Evolutionary conservation across 1,140 invertebrate genomes (phyloP).

Genomic region (Dreissena rostriformis): DNA sequence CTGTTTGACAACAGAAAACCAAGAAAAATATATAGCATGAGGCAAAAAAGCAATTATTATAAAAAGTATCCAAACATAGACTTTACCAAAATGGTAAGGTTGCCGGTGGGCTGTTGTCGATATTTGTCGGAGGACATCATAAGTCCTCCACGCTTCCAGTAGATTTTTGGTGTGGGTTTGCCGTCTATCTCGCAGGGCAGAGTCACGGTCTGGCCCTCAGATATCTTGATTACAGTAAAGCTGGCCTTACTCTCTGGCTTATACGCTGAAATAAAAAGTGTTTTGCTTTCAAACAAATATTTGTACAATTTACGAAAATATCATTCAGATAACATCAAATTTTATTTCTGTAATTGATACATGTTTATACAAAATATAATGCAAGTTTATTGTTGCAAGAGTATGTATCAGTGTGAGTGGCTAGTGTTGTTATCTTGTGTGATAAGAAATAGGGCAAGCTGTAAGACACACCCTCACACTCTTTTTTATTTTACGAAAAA

Average conservation of each 20-base stretch:
- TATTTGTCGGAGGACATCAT: conserved; percentile 54
- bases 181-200: conserved; percentile 68
- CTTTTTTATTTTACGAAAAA: too few relatives aligned
- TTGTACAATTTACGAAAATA: background rate
- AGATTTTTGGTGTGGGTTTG: conserved; percentile 69
- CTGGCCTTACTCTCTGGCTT: conserved; percentile 46
- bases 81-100: conserved; percentile 62
- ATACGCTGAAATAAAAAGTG: conserved; percentile 23
- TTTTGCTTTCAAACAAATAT: background rate
- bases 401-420: too few relatives aligned
- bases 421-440: too few relatives aligned
- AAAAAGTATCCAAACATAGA: background rate
- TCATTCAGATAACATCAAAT: background rate
- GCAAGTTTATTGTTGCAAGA: too few relatives aligned
- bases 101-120: conserved; percentile 58
- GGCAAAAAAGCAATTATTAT: background rate
- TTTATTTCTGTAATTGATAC: too few relatives aligned
- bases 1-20: too few relatives aligned
- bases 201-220: conserved; percentile 57
- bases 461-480: too few relatives aligned
- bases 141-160: conserved; percentile 68
- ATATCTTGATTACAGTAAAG: conserved; percentile 58
- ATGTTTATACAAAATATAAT: too few relatives aligned
- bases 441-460: too few relatives aligned
- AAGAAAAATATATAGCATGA: too few relatives aligned